phyloP scores from a whole-genome alignment of 2,888 invertebrate genomes.

The Athalia rosae region DNA sequence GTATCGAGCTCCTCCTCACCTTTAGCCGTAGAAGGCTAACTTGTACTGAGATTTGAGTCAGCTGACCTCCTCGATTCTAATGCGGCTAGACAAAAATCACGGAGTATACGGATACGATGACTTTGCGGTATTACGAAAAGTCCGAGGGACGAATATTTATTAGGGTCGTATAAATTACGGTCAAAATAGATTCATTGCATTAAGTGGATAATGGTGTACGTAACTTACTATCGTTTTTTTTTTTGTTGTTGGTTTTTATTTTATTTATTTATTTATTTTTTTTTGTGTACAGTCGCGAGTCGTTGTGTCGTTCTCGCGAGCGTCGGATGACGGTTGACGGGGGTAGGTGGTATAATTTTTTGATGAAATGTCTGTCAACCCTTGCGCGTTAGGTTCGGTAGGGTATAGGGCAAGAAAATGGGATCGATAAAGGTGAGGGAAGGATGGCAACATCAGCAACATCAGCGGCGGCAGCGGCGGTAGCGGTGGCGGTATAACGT shows the following conservation, averaged over 20 bases:
- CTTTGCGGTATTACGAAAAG: too few relatives aligned
- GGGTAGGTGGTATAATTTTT: conserved; percentile 19
- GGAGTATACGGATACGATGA: too few relatives aligned
- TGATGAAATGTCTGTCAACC: conserved; percentile 40
- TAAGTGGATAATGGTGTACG: conserved; percentile 35
- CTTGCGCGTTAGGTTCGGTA: not conserved
- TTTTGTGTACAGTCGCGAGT: conserved; percentile 11
- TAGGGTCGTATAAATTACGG: conserved; percentile 36
- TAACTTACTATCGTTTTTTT: too few relatives aligned
- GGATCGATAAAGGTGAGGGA: conserved; percentile 19
- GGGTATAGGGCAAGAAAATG: conserved; percentile 12
- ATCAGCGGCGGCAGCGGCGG: too few relatives aligned
- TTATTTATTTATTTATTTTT: too few relatives aligned
- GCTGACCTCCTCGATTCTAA: too few relatives aligned
- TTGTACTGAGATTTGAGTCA: too few relatives aligned
- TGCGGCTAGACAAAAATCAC: too few relatives aligned
- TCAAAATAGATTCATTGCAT: conserved; percentile 14
- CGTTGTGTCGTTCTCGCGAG: not conserved
- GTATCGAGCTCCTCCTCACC: not conserved
- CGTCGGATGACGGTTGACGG: conserved; percentile 3
- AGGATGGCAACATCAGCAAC: not conserved
- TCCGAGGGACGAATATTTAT: conserved; percentile 9
- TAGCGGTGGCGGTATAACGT: not conserved
- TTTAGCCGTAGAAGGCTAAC: not conserved
- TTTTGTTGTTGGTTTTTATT: too few relatives aligned